These are phyloP conservation scores for Neosilurus mollespiculum DNA, from an alignment of 2,797 vertebrate species.

Conservation along the genomic window DNA sequence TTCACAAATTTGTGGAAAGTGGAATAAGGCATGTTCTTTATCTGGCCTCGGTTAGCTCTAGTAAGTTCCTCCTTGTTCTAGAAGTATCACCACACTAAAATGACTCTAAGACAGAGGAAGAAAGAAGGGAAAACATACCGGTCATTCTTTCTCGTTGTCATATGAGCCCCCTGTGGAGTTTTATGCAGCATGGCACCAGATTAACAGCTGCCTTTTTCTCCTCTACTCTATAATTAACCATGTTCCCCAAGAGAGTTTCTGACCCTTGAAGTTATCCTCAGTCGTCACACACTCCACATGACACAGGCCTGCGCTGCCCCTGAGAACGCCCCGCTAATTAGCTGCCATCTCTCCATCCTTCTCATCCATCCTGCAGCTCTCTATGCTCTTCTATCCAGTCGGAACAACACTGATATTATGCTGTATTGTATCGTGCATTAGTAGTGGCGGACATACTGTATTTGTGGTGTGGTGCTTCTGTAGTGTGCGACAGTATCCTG, in stretches of 20 bases:
- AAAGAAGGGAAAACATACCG: conserved; percentile 21
- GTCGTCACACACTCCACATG: conserved; percentile 40
- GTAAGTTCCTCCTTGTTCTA: neutral
- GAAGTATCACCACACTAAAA: neutral
- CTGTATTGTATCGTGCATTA: neutral
- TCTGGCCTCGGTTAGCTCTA: neutral
- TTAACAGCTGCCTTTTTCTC: conserved; percentile 43
- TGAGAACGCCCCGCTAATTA: conserved; percentile 49
- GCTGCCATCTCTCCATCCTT: conserved; percentile 32
- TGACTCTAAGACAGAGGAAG: neutral
- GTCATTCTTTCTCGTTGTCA: conserved; percentile 23
- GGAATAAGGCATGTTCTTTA: neutral
- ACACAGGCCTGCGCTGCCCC: conserved; percentile 48
- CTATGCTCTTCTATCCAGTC: conserved; percentile 7
- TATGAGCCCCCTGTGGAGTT: conserved; percentile 14
- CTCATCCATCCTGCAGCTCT: conserved; percentile 17
- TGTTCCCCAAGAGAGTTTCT: conserved; percentile 32
- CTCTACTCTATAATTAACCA: conserved; percentile 53
- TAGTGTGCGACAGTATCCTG: conserved; percentile 3
- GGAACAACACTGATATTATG: conserved; percentile 18
- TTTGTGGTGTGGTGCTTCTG: neutral
- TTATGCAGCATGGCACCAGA: conserved; percentile 40
- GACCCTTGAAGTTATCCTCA: conserved; percentile 36
- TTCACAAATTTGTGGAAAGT: neutral
- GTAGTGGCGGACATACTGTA: neutral